Evolutionary conservation across 2,797 vertebrate genomes (phyloP).

Genomic region (Premnoplex brunnescens): DNA sequence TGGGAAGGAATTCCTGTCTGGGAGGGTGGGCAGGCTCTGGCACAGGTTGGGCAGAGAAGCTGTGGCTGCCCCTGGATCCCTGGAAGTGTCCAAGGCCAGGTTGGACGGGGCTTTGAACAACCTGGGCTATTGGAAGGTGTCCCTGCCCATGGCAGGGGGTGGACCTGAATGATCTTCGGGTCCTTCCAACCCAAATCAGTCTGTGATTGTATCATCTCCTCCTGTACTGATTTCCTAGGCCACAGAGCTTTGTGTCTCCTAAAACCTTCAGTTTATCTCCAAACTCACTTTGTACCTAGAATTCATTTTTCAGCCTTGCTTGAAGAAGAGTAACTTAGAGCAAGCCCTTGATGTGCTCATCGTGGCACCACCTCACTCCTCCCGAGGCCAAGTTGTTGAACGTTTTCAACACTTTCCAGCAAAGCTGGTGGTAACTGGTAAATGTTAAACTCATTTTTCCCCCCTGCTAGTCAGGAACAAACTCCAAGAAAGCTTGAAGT

Average conservation of each 20-base stretch:
- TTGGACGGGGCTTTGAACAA: no score
- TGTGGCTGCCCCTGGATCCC: no score
- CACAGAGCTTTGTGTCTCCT: background rate
- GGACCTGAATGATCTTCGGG: fast-evolving
- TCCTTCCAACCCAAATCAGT: background rate
- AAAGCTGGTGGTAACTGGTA: background rate
- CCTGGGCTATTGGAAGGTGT: background rate
- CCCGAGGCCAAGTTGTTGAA: background rate
- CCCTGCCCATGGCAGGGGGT: background rate
- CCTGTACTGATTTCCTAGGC: background rate
- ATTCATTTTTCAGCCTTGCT: background rate
- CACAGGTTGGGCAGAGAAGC: no score
- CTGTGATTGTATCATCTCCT: background rate
- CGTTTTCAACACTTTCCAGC: background rate
- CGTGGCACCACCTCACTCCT: background rate
- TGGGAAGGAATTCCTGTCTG: background rate
- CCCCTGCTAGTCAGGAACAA: background rate
- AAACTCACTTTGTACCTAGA: background rate
- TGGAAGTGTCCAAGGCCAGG: background rate
- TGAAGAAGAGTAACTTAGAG: background rate
- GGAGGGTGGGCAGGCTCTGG: background rate
- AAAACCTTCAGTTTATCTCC: background rate
- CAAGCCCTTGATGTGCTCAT: background rate
- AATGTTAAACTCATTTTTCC: background rate
- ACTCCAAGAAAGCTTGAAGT: background rate